Evolutionary conservation across 2,797 vertebrate genomes (phyloP).

Genomic region (Cynopterus sphinx): DNA sequence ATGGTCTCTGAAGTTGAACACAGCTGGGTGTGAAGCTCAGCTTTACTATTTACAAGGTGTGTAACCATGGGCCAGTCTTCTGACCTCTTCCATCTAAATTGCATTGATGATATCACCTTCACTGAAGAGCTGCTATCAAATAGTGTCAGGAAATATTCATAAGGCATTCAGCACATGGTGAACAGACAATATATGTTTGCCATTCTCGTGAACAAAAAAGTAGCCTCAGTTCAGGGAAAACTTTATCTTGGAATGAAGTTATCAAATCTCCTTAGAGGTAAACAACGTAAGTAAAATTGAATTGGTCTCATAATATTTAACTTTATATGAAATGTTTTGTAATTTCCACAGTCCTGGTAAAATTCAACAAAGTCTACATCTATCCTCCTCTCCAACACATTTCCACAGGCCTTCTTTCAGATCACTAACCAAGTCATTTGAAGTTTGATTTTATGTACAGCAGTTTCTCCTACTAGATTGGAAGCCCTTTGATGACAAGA

Average conservation of each 20-base stretch:
- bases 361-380: background rate
- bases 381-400: background rate
- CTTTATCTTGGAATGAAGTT: constrained; percentile 22
- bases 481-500: background rate
- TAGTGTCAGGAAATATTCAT: no score
- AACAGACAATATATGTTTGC: background rate
- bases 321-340: background rate
- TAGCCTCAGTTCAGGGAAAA: background rate
- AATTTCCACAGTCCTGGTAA: background rate
- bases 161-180: background rate
- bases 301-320: background rate
- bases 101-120: background rate
- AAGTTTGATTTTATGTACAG: background rate
- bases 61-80: background rate
- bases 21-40: background rate
- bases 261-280: constrained; percentile 32
- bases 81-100: background rate
- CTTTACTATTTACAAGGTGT: background rate
- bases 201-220: background rate
- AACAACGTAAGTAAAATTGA: background rate
- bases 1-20: background rate
- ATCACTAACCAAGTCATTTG: background rate
- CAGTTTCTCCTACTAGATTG: background rate
- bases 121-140: background rate
- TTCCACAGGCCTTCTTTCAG: background rate